These are phyloP conservation scores for Cervus canadensis DNA, from an alignment of 2,113 vertebrate species.

Conservation along the genomic window DNA sequence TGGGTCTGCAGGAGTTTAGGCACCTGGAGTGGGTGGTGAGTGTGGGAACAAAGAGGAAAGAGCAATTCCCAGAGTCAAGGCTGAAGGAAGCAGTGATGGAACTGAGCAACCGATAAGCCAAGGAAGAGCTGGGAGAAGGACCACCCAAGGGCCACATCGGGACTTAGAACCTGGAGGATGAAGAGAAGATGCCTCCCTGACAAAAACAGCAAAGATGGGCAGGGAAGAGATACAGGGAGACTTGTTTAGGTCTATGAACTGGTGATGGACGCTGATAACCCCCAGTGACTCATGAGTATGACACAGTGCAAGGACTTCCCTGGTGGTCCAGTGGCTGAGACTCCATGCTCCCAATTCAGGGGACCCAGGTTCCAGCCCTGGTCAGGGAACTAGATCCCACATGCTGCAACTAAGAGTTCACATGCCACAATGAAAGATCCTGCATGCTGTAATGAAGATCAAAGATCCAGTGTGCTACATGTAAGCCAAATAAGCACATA, in stretches of 20 bases:
- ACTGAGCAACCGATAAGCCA: not conserved
- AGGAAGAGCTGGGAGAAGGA: not conserved
- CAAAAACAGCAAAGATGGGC: not conserved
- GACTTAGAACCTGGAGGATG: not conserved
- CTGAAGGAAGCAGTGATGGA: not conserved
- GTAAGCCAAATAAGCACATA: not conserved
- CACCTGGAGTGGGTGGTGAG: not conserved
- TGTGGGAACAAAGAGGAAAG: not conserved
- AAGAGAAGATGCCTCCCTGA: not conserved
- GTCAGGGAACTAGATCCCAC: not conserved
- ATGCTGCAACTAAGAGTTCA: not conserved
- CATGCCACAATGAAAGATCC: not conserved
- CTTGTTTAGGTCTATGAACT: fast-evolving
- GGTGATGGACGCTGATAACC: fast-evolving
- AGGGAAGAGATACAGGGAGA: not conserved
- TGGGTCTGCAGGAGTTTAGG: not conserved
- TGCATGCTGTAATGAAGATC: not conserved
- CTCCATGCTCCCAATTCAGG: not conserved
- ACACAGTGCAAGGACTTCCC: not conserved
- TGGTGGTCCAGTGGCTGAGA: not conserved
- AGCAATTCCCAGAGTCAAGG: not conserved
- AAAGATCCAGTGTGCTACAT: not conserved
- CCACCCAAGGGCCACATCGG: fast-evolving
- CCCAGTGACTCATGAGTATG: fast-evolving
- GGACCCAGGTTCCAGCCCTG: not conserved